Conservation (phyloP, 2,113 vertebrate species). For the Monopterus albus region DNA sequence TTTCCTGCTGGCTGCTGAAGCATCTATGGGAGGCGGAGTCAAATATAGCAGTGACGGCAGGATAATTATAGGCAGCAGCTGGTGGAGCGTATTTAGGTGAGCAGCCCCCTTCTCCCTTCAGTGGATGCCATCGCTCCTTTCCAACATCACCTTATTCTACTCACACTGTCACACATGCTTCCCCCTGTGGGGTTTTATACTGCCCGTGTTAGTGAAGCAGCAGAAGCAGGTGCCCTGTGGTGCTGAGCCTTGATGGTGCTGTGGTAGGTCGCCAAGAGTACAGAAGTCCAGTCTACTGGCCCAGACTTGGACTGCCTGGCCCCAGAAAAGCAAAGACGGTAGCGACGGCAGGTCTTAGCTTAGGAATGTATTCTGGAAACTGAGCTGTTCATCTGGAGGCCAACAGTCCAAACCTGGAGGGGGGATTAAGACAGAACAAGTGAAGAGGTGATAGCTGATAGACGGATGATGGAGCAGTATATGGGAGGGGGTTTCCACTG, state of each 20-base stretch:
- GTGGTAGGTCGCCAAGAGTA: too few species aligned
- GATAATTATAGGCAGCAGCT: conserved; percentile 66
- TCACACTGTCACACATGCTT: too few species aligned
- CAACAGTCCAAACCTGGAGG: conserved; percentile 22
- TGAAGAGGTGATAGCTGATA: conserved; percentile 39
- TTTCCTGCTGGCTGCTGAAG: not conserved
- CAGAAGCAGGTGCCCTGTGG: too few species aligned
- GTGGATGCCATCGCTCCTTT: not conserved
- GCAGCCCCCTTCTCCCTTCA: conserved; percentile 53
- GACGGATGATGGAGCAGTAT: conserved; percentile 36
- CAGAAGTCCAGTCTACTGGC: too few species aligned
- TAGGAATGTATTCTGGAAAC: conserved; percentile 2
- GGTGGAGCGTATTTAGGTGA: conserved; percentile 37
- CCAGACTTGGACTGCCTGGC: too few species aligned
- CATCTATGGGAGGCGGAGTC: conserved; percentile 5
- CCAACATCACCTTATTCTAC: not conserved
- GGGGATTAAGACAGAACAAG: conserved; percentile 53
- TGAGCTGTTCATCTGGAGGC: not conserved
- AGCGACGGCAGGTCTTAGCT: too few species aligned
- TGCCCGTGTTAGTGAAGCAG: too few species aligned
- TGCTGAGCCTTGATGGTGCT: too few species aligned
- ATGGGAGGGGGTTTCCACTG: conserved; percentile 45
- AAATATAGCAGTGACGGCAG: conserved; percentile 45
- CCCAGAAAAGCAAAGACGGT: too few species aligned
- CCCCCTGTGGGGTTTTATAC: too few species aligned